These are phyloP conservation scores for Glaucomys volans DNA, from an alignment of 2,113 vertebrate genomes.

Conservation along the genomic window DNA sequence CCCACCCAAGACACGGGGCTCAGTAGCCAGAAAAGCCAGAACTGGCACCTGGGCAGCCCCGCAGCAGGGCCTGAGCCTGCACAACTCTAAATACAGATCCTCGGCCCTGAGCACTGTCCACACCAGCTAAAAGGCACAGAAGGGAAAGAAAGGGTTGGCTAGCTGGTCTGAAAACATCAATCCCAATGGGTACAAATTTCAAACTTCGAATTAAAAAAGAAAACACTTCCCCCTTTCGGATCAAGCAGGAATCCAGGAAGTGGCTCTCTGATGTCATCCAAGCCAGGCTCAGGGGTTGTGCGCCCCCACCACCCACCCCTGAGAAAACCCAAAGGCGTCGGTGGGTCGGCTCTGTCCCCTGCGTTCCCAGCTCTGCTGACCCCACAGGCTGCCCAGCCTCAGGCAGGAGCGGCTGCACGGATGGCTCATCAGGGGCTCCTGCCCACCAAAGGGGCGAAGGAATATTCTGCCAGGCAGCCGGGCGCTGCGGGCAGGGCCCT, in stretches of 20 bases:
- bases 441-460: neutral
- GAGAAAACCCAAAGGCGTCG: neutral
- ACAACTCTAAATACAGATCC: neutral
- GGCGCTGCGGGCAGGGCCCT: neutral
- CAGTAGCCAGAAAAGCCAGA: neutral
- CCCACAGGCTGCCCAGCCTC: neutral
- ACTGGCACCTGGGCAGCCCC: neutral
- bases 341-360: neutral
- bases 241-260: neutral
- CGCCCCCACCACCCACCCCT: rapidly evolving
- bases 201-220: neutral
- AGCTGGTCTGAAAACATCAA: neutral
- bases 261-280: neutral
- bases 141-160: neutral
- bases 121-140: neutral
- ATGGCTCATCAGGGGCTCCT: neutral
- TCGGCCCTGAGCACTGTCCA: rapidly evolving
- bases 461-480: neutral
- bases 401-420: neutral
- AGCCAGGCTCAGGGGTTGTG: neutral
- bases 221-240: neutral
- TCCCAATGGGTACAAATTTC: neutral
- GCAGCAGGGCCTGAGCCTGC: rapidly evolving
- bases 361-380: neutral
- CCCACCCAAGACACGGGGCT: neutral